Percentiles rank a stretch among this genome's conserved stretches.
Conservation (phyloP, 2,797 vertebrate species). For the Falco concolor region DNA sequence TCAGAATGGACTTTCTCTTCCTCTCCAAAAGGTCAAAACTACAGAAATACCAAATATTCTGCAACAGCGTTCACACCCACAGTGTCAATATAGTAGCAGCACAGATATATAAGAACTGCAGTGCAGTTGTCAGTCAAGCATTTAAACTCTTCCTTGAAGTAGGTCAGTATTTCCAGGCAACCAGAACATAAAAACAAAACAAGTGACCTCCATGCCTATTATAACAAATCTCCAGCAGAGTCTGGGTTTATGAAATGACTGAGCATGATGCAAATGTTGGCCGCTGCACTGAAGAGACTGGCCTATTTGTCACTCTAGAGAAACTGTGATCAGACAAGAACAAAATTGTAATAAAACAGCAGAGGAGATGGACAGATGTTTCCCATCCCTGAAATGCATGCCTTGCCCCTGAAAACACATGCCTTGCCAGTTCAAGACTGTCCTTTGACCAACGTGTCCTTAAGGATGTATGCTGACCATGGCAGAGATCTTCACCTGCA, state of each 20-base stretch:
- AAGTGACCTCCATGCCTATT: background rate
- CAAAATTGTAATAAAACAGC: background rate
- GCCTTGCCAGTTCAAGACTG: background rate
- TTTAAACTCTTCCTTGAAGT: slow-evolving; percentile 25
- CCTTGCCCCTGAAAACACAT: background rate
- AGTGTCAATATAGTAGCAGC: background rate
- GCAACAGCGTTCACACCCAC: background rate
- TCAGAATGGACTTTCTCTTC: background rate
- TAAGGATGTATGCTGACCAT: background rate
- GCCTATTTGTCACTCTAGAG: background rate
- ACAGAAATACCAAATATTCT: background rate
- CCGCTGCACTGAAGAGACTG: background rate
- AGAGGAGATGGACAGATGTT: background rate
- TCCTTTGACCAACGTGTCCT: background rate
- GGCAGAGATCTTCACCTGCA: background rate
- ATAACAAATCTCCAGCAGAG: background rate
- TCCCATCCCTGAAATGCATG: background rate
- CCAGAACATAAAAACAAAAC: slow-evolving; percentile 14
- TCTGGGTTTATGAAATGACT: background rate
- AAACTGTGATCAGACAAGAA: background rate
- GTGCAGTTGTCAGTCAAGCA: background rate
- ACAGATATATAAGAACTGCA: background rate
- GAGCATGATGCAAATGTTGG: background rate
- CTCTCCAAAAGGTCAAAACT: background rate
- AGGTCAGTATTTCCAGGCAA: slow-evolving; percentile 37